These are phyloP conservation scores for Porites lobata DNA, from an alignment of 92 coral and sea anemone genomes.

Conservation along the genomic window DNA sequence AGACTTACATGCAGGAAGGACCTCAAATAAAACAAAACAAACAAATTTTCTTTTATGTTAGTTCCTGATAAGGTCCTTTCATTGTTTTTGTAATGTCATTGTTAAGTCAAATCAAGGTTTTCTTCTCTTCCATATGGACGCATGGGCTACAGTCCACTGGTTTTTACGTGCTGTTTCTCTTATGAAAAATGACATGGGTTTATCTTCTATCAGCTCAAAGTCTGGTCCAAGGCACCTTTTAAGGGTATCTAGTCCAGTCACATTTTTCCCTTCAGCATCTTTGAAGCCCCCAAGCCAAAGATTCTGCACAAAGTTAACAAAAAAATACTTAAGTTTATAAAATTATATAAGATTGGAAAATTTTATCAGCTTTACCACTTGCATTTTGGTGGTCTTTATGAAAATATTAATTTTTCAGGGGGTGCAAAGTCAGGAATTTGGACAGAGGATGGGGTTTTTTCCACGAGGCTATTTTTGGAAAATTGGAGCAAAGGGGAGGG, in stretches of 20 bases:
- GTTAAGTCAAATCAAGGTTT: background rate
- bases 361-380: too few species aligned
- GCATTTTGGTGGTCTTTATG: too few species aligned
- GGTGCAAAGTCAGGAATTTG: too few species aligned
- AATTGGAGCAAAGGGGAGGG: too few species aligned
- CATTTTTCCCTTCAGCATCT: slow-evolving; percentile 64
- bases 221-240: slow-evolving; percentile 60
- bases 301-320: slow-evolving; percentile 19
- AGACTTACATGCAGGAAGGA: too few species aligned
- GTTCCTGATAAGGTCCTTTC: background rate
- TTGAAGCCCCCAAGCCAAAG: slow-evolving; percentile 83
- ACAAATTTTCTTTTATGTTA: too few species aligned
- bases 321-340: background rate
- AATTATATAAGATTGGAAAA: too few species aligned
- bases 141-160: slow-evolving; percentile 78
- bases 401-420: too few species aligned
- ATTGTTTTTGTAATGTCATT: background rate
- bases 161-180: slow-evolving; percentile 72
- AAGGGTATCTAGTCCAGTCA: slow-evolving; percentile 62
- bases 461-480: too few species aligned
- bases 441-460: too few species aligned
- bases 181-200: slow-evolving; percentile 76
- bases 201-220: slow-evolving; percentile 67
- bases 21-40: too few species aligned
- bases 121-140: slow-evolving; percentile 73